Conservation (phyloP, 2,888 invertebrate species). For the Ectemnius continuus region DNA sequence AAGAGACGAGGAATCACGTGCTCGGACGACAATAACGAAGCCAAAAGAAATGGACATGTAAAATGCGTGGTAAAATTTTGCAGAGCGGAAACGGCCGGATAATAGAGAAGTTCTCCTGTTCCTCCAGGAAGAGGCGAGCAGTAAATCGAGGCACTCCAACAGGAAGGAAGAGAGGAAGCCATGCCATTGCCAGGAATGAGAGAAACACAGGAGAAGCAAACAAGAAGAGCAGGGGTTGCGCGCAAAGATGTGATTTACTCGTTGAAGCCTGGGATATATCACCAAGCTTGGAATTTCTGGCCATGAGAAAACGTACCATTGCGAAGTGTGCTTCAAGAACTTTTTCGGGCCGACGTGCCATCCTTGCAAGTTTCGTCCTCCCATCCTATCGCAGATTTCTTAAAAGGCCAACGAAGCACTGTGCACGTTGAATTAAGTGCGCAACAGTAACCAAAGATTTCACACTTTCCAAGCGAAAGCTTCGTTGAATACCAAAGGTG, state of each 20-base stretch:
- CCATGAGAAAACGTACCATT: too few relatives aligned
- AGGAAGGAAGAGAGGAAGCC: neutral
- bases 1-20: neutral
- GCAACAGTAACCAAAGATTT: too few relatives aligned
- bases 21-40: slow-evolving; percentile 5
- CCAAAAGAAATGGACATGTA: slow-evolving; percentile 34
- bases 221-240: slow-evolving; percentile 19
- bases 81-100: slow-evolving; percentile 8
- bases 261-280: slow-evolving; percentile 16
- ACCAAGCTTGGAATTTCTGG: too few relatives aligned
- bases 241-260: slow-evolving; percentile 57
- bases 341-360: too few relatives aligned
- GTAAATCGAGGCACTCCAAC: slow-evolving; percentile 19
- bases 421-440: too few relatives aligned
- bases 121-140: slow-evolving; percentile 9
- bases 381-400: too few relatives aligned
- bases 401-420: too few relatives aligned
- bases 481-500: neutral
- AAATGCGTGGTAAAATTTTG: slow-evolving; percentile 46
- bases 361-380: too few relatives aligned
- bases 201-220: neutral
- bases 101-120: slow-evolving; percentile 11
- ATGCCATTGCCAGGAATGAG: neutral
- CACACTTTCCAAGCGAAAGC: too few relatives aligned
- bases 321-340: too few relatives aligned